A percentile compares a stretch with the other conserved stretches of the same genome.
Conservation (phyloP, 37 sponge, comb jelly and placozoan genomes). For the Agelas oroides region DNA sequence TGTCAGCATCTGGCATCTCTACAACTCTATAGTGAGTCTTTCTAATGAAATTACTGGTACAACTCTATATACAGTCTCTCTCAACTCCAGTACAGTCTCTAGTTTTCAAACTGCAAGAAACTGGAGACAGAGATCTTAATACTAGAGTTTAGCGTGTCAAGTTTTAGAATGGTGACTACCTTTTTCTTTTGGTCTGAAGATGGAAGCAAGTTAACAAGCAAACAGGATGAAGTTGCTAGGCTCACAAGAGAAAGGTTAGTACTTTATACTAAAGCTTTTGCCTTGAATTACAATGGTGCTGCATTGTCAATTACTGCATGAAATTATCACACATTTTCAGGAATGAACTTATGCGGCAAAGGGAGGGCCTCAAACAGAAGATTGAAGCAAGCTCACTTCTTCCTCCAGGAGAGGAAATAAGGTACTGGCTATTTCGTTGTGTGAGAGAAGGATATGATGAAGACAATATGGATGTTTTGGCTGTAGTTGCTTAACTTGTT, state of each 20-base stretch:
- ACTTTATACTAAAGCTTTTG: too few relatives aligned
- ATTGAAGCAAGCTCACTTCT: slow-evolving; percentile 9
- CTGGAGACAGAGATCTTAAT: too few relatives aligned
- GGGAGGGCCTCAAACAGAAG: slow-evolving; percentile 13
- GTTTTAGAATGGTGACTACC: background rate
- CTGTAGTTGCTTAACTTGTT: background rate
- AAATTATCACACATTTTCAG: background rate
- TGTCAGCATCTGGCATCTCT: too few relatives aligned
- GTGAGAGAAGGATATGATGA: slow-evolving; percentile 22
- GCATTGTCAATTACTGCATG: background rate
- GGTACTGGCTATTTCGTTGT: slow-evolving; percentile 9
- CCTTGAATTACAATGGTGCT: background rate
- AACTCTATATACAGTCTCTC: too few relatives aligned
- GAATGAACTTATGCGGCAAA: slow-evolving; percentile 32
- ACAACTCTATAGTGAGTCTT: too few relatives aligned
- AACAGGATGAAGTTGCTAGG: background rate
- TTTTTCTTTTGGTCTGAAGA: background rate
- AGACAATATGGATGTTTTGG: background rate
- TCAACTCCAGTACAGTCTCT: too few relatives aligned
- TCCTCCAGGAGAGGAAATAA: slow-evolving; percentile 43
- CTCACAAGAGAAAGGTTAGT: slow-evolving; percentile 6
- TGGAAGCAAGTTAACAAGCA: too few relatives aligned
- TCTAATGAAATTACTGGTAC: too few relatives aligned
- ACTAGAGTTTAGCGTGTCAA: too few relatives aligned
- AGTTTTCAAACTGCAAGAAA: too few relatives aligned